Evolutionary conservation across 2,113 vertebrate genomes (phyloP).

Genomic region (Petrocephalus microphthalmus): DNA sequence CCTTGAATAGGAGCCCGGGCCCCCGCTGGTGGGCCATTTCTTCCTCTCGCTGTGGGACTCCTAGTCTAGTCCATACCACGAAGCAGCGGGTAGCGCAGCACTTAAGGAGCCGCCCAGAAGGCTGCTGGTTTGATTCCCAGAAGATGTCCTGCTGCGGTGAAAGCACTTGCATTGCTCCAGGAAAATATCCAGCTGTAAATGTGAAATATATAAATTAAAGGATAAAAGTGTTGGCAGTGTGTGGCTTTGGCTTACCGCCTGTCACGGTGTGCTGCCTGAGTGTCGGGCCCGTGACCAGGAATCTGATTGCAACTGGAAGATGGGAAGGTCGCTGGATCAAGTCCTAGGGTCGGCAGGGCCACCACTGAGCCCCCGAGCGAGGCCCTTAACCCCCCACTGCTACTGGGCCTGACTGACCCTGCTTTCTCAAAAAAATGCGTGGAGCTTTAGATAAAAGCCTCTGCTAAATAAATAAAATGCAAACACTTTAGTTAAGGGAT

Average conservation of each 20-base stretch:
- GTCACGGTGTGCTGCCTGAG: not conserved
- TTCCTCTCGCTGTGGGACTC: not conserved
- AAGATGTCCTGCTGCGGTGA: not conserved
- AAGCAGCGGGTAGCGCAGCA: not conserved
- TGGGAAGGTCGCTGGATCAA: not conserved
- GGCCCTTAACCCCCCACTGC: not conserved
- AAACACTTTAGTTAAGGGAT: not conserved
- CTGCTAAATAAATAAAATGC: too few relatives aligned
- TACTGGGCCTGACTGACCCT: not conserved
- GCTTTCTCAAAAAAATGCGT: not conserved
- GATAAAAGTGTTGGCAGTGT: not conserved
- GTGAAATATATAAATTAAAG: not conserved
- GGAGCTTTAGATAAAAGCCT: not conserved
- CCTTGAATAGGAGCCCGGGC: not conserved
- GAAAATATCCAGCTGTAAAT: not conserved
- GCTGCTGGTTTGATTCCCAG: not conserved
- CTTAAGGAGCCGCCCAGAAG: not conserved
- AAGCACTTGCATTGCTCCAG: not conserved
- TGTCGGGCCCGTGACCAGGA: not conserved
- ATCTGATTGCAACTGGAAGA: not conserved
- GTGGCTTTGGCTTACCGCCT: not conserved
- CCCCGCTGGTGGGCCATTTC: not conserved
- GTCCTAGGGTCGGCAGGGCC: not conserved
- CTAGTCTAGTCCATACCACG: not conserved
- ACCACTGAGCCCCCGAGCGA: not conserved